Base-by-base conservation (phyloP, 2,113 vertebrate genomes). In the Coreoperca whiteheadi region DNA sequence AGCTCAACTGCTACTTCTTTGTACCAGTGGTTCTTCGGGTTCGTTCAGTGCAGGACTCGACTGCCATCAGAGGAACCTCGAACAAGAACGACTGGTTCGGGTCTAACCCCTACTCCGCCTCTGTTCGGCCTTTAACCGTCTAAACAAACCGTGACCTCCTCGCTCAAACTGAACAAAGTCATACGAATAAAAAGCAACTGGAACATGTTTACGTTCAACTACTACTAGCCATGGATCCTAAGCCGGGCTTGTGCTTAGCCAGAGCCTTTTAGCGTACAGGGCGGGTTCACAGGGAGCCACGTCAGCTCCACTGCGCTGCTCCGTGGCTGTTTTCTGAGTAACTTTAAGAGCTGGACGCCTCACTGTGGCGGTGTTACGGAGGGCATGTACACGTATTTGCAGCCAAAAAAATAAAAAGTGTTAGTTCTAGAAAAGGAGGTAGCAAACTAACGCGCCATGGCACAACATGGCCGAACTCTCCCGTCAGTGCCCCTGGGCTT, bases 381-480 rank as follows among this genome's bases (percentile, higher is more conserved):
- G 51, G 80, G 48, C 18, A 43, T 37, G 30, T 37, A 30, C 21
- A 74, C 8, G 4, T 30, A 57, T 66, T 25, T 61, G 50, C 67
- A 81, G 66, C 84, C 69, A 64, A 75, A 79, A 86, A 14, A 18
- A n/a, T n/a, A n/a, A n/a, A n/a, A n/a, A n/a, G n/a, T 28, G 18
- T 81, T 57, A 67, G 74, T 60, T 73, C 25, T 86, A 80, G 77
- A 89, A 86, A 88, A 89, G 91, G 91, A 93, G 89, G 88, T 90
- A 92, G 88, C 79, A 82, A 84, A 74, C 73, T 20, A 86, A 83
- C 71, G 2, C 34, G 64, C 75, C 30, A 25, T 66, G 70, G 80
- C 82, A 77, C 77, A 74, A 76, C 12, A 1, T 53, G 78, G 66
- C 70, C 76, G 43, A 69, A 71, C 23, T 51, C 43, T 25, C 65